phyloP scores from a whole-genome alignment of 1,140 invertebrate species.

The Drosophila sturtevanti region DNA sequence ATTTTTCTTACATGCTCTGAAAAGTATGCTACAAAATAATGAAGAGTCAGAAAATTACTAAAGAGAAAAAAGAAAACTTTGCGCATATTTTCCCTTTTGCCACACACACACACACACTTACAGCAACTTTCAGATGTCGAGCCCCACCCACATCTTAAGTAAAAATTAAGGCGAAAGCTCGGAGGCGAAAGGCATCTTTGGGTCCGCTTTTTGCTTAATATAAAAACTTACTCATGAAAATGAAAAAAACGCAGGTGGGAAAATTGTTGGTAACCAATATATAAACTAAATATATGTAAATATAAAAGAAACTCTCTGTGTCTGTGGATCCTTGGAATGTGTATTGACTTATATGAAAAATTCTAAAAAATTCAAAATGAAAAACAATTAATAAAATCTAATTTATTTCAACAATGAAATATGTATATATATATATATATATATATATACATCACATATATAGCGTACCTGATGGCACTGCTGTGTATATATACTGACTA shows the following conservation, averaged over 20 bases:
- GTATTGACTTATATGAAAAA: too few relatives aligned
- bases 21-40: constrained; percentile 6
- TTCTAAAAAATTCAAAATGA: too few relatives aligned
- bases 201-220: constrained; percentile 54
- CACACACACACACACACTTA: constrained; percentile 3
- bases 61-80: not conserved
- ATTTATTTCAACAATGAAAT: too few relatives aligned
- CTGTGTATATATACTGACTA: too few relatives aligned
- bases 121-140: not conserved
- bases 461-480: too few relatives aligned
- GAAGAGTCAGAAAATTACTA: not conserved
- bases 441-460: too few relatives aligned
- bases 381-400: too few relatives aligned
- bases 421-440: too few relatives aligned
- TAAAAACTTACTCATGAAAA: constrained; percentile 78
- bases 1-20: not conserved
- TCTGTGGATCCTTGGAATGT: constrained; percentile 6
- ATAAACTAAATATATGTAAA: not conserved
- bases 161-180: not conserved
- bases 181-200: constrained; percentile 48
- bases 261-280: constrained; percentile 46
- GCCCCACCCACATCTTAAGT: not conserved
- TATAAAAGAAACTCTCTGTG: not conserved
- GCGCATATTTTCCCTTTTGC: not conserved
- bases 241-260: constrained; percentile 72